Conservation (phyloP, 2,888 invertebrate species). For the Drosophila austrosaltans region DNA sequence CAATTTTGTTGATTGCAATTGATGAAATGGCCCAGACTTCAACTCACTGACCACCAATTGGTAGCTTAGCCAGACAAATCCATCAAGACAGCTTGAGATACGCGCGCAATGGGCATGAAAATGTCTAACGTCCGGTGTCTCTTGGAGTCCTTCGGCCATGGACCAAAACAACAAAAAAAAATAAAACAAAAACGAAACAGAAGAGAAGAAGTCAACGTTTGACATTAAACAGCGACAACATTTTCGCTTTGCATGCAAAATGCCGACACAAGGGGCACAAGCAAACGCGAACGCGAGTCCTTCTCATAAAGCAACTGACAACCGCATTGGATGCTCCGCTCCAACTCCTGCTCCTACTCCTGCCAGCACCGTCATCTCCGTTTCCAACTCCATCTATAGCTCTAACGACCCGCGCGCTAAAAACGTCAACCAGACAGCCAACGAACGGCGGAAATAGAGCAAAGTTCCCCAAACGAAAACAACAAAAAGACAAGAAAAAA, state of each 20-base stretch:
- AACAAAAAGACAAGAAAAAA: conserved; percentile 24
- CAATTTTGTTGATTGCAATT: conserved; percentile 13
- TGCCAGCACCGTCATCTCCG: conserved; percentile 34
- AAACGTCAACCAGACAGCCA: conserved; percentile 67
- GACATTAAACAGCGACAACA: conserved; percentile 80
- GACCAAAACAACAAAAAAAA: conserved; percentile 39
- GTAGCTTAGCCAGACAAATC: conserved; percentile 71
- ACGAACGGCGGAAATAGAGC: conserved; percentile 74
- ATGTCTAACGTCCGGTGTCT: conserved; percentile 58
- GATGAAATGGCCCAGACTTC: conserved; percentile 12
- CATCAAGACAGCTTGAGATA: conserved; percentile 66
- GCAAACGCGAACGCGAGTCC: conserved; percentile 35
- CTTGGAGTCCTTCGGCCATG: conserved; percentile 13
- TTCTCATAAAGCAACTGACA: conserved; percentile 73
- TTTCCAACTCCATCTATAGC: conserved; percentile 10
- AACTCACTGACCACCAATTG: conserved; percentile 56
- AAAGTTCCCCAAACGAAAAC: conserved; percentile 55
- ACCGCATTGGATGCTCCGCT: conserved; percentile 47
- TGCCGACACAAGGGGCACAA: conserved; percentile 68
- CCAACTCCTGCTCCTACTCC: conserved; percentile 20
- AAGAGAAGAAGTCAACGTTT: conserved; percentile 57
- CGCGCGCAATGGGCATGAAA: conserved; percentile 64
- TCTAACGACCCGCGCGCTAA: conserved; percentile 68
- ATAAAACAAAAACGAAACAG: conserved; percentile 3
- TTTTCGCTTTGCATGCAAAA: conserved; percentile 75